Conservation (phyloP, 2,888 invertebrate species). For the Phyllotreta striolata region DNA sequence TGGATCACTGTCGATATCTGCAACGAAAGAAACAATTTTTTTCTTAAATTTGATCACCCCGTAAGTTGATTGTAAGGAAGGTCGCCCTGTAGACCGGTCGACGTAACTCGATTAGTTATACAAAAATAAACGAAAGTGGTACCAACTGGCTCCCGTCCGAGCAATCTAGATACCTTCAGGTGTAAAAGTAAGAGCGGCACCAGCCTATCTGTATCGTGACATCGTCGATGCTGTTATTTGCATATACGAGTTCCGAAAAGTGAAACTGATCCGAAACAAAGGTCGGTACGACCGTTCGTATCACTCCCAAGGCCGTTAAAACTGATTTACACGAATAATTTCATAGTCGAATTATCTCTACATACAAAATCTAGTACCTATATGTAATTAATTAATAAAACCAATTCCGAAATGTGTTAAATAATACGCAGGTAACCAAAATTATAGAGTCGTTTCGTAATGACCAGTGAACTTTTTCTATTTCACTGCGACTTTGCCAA, state of each 20-base stretch:
- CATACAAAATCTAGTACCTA: not conserved
- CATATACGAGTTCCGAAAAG: slow-evolving; percentile 42
- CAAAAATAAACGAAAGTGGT: slow-evolving; percentile 38
- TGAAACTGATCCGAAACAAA: slow-evolving; percentile 40
- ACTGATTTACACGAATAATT: no score
- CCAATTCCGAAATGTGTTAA: no score
- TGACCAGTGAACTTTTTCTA: no score
- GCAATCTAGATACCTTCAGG: slow-evolving; percentile 32
- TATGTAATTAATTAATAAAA: no score
- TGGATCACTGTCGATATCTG: slow-evolving; percentile 92
- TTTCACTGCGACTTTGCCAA: not conserved
- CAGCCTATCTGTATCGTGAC: slow-evolving; percentile 29
- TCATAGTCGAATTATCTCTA: no score
- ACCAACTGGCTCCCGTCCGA: slow-evolving; percentile 29
- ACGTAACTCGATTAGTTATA: slow-evolving; percentile 30
- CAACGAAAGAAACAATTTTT: slow-evolving; percentile 47
- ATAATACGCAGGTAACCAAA: no score
- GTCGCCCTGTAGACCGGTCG: slow-evolving; percentile 23
- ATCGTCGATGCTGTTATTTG: slow-evolving; percentile 35
- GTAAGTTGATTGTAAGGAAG: not conserved
- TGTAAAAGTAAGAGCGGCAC: slow-evolving; percentile 40
- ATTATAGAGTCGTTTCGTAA: no score
- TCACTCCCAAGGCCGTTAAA: slow-evolving; percentile 4
- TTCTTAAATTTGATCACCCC: not conserved
- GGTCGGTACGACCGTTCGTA: slow-evolving; percentile 6